A percentile compares a stretch with the other conserved stretches of the same genome.
Conservation (phyloP, 2,113 vertebrate species). For the Xiphophorus maculatus region DNA sequence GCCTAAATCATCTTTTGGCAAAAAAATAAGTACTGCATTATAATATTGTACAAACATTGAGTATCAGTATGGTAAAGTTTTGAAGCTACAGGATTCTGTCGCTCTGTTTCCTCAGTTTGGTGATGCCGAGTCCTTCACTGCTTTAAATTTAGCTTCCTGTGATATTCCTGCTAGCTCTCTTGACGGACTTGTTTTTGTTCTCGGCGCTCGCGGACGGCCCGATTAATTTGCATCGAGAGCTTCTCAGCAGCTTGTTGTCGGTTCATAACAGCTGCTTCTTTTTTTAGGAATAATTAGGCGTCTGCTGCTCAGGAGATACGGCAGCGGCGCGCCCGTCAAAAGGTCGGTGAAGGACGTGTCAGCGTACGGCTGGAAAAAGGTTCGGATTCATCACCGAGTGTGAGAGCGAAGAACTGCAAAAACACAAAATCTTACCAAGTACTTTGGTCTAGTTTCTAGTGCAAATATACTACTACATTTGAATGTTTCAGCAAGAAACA, state of each 20-base stretch:
- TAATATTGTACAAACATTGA: no score
- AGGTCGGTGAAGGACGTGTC: not conserved
- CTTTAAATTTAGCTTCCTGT: not conserved
- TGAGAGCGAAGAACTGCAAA: no score
- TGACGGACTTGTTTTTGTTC: not conserved
- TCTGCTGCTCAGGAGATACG: not conserved
- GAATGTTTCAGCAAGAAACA: no score
- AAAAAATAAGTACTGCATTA: no score
- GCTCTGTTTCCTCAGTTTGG: not conserved
- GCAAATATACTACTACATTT: no score
- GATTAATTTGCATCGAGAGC: not conserved
- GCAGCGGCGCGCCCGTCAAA: not conserved
- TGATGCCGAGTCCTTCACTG: not conserved
- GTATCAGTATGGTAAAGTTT: no score
- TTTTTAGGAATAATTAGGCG: conserved; percentile 1
- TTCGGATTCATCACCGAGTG: not conserved
- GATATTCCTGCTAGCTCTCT: not conserved
- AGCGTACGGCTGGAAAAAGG: not conserved
- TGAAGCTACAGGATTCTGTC: no score
- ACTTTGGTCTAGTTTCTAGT: no score
- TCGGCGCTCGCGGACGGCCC: not conserved
- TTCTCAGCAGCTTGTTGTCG: not conserved
- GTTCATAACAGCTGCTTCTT: not conserved
- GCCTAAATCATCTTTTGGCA: no score
- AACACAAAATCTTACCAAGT: no score